Evolutionary conservation across 2,797 vertebrate species (phyloP), one percentile per base, ranked within the genome.

Genomic region (Melanotaenia maccullochi): DNA sequence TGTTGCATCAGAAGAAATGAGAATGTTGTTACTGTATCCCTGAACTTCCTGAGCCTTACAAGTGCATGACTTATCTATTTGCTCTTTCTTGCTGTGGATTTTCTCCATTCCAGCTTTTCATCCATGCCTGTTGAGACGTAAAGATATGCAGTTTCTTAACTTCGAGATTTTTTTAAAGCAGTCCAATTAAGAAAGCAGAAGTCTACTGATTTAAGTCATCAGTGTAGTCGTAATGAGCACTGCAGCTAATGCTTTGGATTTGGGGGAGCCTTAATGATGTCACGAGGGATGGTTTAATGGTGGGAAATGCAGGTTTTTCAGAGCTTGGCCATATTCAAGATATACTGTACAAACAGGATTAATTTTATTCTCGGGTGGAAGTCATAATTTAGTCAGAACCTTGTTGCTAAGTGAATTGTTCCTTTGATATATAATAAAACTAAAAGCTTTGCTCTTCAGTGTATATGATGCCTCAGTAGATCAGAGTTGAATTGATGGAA

Each of bases 401-500:
- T 12, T 42, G 40, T 42, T 42, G 40, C 40, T 42, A 3, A 42
- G 40, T 5, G 14, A 18, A 42, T 42, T 16, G 40, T 42, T 42
- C 40, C 40, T 42, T 4, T 42, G 40, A 42, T 42, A 42, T 5
- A 42, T 40, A 40, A 40, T 14, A 14, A 40, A 40, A 40, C 12
- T 14, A 14, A 40, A 40, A 40, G 38, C 38, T 42, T 16, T 5
- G 35, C 11, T 16, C 40, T 42, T 42, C 40, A 42, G 14, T 16
- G 14, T 38, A 38, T 38, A 38, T 38, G 36, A 38, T 36, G 35
- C 35, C 20, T 22, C 7, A 24, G 51, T 13, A 25, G 11, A 52
- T 66, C 54, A 65, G 52, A 49, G 25, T n/a, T 49, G 4, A 42
- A 5, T 25, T 47, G 40, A 75, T 67, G 56, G 60, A 68, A 76